Conservation (phyloP, 2,113 vertebrate species). For the Pelecanus crispus region DNA sequence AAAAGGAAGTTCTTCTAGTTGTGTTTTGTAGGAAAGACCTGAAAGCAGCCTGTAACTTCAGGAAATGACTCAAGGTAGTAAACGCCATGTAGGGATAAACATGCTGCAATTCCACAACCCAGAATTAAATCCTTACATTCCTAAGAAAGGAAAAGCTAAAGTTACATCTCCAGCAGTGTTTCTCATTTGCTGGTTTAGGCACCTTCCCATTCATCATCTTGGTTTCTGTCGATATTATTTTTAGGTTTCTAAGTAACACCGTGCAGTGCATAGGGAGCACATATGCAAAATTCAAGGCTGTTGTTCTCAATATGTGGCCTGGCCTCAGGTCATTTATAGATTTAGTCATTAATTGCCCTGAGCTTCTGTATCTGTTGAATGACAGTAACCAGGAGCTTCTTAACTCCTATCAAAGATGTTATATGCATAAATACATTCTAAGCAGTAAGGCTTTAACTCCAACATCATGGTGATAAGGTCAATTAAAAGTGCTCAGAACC, state of each 20-base stretch:
- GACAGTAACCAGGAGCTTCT: neutral
- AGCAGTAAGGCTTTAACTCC: neutral
- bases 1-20: neutral
- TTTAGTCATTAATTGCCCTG: neutral
- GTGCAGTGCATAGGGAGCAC: neutral
- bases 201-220: neutral
- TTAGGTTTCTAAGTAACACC: neutral
- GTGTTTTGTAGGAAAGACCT: neutral
- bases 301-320: neutral
- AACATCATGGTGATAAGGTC: rapidly evolving
- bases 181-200: neutral
- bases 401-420: neutral
- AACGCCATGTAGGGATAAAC: neutral
- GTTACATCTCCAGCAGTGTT: rapidly evolving
- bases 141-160: neutral
- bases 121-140: neutral
- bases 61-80: neutral
- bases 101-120: neutral
- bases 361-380: rapidly evolving
- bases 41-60: neutral
- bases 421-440: rapidly evolving
- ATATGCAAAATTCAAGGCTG: neutral
- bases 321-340: neutral
- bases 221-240: neutral
- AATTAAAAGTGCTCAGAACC: neutral